Base-by-base conservation (phyloP, 2,888 invertebrate species). In the Torymus texanus region DNA sequence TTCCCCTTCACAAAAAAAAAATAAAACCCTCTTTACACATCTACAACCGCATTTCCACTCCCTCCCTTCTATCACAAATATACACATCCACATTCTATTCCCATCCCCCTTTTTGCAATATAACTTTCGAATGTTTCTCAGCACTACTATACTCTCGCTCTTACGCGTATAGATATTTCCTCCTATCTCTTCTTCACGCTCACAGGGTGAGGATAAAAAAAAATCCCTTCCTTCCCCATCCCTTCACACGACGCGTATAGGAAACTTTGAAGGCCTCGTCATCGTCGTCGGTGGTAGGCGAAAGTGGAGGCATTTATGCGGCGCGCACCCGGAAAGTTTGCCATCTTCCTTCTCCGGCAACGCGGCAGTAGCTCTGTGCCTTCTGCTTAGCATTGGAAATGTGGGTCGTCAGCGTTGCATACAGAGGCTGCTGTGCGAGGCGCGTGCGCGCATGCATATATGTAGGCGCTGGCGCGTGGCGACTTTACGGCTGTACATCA, bases 331-430 rank as follows among this genome's bases (percentile, higher is more conserved):
- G 56, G 53, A 71, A 77, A 78, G 71, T 77, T 77, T 72, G 77
- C 71, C 77, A 61, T 72, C 77, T 78, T 71, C 71, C n/a, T 21
- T 21, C 41, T 41, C 41, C 41, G 41, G 41, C 41, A 41, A 1
- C 8, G 41, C 8, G 5, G 5, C 41, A 5, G 29, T 5, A 5
- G n/a, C n/a, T n/a, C n/a, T n/a, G 62, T 53, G 10, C 53, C 50
- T 21, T 61, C 51, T 66, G 71, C 71, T 77, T 77, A 77, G 77
- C 77, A 77, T 77, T 77, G 77, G 77, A 77, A 77, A 77, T 77
- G 71, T 63, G 72, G 62, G 77, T 65, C 77, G 71, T 70, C 41
- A 41, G 41, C 41, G 41, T 41, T 41, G 41, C 41, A 41, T 41
- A 41, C 41, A 41, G 41, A 41, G 41, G 50, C 63, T 18, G 58